phyloP scores from a whole-genome alignment of 2,797 vertebrate genomes.

The Coccyzus lansbergi region DNA sequence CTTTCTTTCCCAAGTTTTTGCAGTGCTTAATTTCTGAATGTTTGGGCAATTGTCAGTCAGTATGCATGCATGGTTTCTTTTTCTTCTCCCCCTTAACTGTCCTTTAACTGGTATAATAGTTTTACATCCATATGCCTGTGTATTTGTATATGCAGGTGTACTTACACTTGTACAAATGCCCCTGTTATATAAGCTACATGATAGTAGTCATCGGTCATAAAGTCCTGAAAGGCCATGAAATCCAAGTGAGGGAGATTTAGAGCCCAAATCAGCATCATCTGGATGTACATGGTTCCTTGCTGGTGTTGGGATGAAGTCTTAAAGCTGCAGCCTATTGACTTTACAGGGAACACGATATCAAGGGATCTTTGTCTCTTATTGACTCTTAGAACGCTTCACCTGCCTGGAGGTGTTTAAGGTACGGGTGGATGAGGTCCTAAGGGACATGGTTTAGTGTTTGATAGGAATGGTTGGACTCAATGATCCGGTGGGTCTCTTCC shows the following conservation, averaged over 20 bases:
- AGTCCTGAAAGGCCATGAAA: background rate
- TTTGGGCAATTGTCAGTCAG: background rate
- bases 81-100: background rate
- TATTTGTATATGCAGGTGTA: background rate
- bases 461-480: too few species aligned
- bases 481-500: too few species aligned
- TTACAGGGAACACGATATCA: background rate
- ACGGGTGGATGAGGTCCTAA: too few species aligned
- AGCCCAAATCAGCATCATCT: background rate
- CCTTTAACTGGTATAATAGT: background rate
- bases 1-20: background rate
- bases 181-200: accelerated
- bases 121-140: accelerated
- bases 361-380: background rate
- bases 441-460: too few species aligned
- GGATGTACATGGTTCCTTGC: background rate
- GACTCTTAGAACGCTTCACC: background rate
- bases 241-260: background rate
- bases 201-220: background rate
- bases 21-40: background rate
- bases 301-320: background rate
- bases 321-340: background rate
- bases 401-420: too few species aligned
- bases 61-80: background rate
- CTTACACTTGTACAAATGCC: accelerated